Percentiles rank a stretch among this genome's conserved stretches.
Evolutionary conservation across 2,888 invertebrate species (phyloP).

Genomic region (Lutraria lutraria): DNA sequence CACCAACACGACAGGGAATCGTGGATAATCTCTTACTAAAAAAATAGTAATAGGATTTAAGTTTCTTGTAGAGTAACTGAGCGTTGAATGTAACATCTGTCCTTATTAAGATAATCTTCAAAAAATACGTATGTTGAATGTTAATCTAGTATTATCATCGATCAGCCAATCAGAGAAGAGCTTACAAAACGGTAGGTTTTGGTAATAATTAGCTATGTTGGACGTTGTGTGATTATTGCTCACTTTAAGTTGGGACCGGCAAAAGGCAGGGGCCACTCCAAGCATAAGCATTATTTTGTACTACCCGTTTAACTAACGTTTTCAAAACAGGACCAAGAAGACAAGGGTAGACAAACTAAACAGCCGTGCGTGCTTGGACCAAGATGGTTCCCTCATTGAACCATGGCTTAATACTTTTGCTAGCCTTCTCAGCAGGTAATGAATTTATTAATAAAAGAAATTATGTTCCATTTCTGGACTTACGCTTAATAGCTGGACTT

Average conservation of each 20-base stretch:
- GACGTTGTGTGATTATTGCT: not conserved
- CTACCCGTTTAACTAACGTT: constrained; percentile 1
- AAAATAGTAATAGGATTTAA: constrained; percentile 6
- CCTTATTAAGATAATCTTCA: not conserved
- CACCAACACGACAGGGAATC: not conserved
- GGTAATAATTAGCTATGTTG: constrained; percentile 9
- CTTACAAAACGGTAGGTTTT: constrained; percentile 24
- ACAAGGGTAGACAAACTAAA: constrained; percentile 27
- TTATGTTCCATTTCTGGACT: not conserved
- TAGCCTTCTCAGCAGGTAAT: constrained; percentile 27
- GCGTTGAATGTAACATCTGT: not conserved
- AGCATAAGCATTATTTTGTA: constrained; percentile 28
- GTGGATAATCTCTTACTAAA: not conserved
- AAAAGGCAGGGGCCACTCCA: constrained; percentile 27
- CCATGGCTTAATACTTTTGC: constrained; percentile 27
- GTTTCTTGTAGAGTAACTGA: not conserved
- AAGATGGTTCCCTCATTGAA: constrained; percentile 29
- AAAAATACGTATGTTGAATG: not conserved
- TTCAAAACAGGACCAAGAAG: not conserved
- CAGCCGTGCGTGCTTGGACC: constrained; percentile 13
- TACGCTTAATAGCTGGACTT: too few relatives aligned
- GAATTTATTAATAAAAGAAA: not conserved
- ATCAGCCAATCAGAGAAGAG: constrained; percentile 37
- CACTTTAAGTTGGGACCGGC: constrained; percentile 31
- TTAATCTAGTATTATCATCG: not conserved